Conservation (phyloP, 1,140 invertebrate genomes). For the Microplitis demolitor region DNA sequence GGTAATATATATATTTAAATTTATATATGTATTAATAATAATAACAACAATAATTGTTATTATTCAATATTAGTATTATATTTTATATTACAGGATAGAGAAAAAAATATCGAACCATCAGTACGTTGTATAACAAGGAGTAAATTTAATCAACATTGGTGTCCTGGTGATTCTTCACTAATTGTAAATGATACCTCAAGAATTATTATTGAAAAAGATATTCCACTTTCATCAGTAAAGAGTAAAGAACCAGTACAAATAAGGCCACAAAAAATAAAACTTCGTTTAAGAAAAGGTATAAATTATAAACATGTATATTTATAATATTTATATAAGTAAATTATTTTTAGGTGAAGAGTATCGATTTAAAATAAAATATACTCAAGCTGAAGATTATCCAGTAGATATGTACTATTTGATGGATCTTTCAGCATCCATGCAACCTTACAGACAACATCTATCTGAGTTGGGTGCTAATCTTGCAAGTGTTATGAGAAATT, state of each 20-base stretch:
- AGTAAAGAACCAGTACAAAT: slow-evolving; percentile 39
- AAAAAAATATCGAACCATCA: slow-evolving; percentile 21
- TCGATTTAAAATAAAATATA: slow-evolving; percentile 52
- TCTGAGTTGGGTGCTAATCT: slow-evolving; percentile 69
- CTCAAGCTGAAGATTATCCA: slow-evolving; percentile 78
- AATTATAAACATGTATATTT: neutral
- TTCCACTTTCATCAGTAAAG: slow-evolving; percentile 33
- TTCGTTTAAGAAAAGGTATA: slow-evolving; percentile 40
- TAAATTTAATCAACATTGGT: slow-evolving; percentile 39
- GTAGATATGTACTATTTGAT: slow-evolving; percentile 89
- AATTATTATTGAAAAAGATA: slow-evolving; percentile 29
- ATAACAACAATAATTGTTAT: too few species aligned
- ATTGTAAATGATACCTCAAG: slow-evolving; percentile 28
- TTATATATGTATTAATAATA: neutral
- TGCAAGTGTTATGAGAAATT: slow-evolving; percentile 70
- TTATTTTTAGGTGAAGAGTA: slow-evolving; percentile 40
- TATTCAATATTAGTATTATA: too few species aligned
- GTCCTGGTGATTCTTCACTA: slow-evolving; percentile 9
- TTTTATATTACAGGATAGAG: slow-evolving; percentile 15
- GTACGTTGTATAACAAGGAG: slow-evolving; percentile 38
- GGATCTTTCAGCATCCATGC: slow-evolving; percentile 84
- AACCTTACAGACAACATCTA: slow-evolving; percentile 71
- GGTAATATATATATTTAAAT: slow-evolving; percentile 35
- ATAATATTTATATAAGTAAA: neutral
- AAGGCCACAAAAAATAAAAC: slow-evolving; percentile 40